Base-by-base conservation (phyloP, 2,888 invertebrate genomes). In the Clivina fossor region DNA sequence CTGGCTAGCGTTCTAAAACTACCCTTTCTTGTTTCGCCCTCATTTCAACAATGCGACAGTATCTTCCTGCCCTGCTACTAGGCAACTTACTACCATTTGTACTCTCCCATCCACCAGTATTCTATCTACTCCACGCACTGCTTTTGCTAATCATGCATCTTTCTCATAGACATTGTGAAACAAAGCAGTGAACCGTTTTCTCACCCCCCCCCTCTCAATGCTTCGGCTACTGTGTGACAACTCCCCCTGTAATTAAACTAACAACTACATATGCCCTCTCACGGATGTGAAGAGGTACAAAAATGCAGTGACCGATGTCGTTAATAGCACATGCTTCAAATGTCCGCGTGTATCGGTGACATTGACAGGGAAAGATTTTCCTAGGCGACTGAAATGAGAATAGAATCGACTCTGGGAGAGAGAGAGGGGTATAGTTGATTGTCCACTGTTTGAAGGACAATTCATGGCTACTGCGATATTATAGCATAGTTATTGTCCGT, bases 161-260 rank as follows among this genome's bases (percentile, higher is more conserved):
- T 18, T 35, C n/a, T 8, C 33, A 33, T 5, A n/a, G 13, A n/a
- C n/a, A n/a, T n/a, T n/a, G n/a, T n/a, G n/a, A n/a, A n/a, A n/a
- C n/a, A n/a, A n/a, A n/a, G n/a, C n/a, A n/a, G n/a, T n/a, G n/a
- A n/a, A n/a, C n/a, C n/a, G n/a, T n/a, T n/a, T n/a, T n/a, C n/a
- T n/a, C 16, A 38, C 16, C 5, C 4, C 20, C 40, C 28, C 7
- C 7, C 11, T 20, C 16, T 13, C 3, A 8, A 5, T 8, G 26
- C 26, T 26, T 8, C 26, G n/a, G 9, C 26, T 7, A 26, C 37
- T 48, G 15, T 22, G 13, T 35, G n/a, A n/a, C n/a, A 8, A 7
- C 49, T 18, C 68, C 68, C 69, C 69, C 61, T 65, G 69, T 70
- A 72, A 71, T 72, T 72, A 72, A 71, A 70, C 70, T 69, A 70